Base-by-base conservation (phyloP, 2,113 vertebrate species). In the Gambusia holbrooki region DNA sequence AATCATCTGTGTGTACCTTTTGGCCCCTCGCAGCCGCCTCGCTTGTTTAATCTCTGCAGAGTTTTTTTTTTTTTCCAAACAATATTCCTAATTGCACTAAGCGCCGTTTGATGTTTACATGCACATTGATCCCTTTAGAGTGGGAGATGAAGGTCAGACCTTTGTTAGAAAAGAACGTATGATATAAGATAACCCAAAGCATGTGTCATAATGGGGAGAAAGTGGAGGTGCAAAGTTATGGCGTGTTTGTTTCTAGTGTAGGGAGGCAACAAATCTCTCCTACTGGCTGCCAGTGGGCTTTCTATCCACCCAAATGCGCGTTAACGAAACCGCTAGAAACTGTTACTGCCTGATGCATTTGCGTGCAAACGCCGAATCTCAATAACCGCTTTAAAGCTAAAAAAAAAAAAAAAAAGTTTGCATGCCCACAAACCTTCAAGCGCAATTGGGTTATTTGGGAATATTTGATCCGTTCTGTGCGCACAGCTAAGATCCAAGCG, bases 231-330 rank as follows among this genome's bases (percentile, higher is more conserved):
- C 77, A 84, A 79, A 84, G 66, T 73, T 80, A 80, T 73, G 84
- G 74, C 69, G 83, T 76, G 84, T 82, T 90, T 82, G 81, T 89
- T 87, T 86, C 81, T 86, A 61, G 32, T 77, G 84, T 88, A 89
- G 88, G 85, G 85, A 87, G 84, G 89, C 89, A 90, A 83, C 88
- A 90, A 89, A 87, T 89, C 86, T 89, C 69, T 77, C 71, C 89
- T 79, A 91, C 70, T 72, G 78, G 78, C 66, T 74, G 65, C 37
- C 71, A 74, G 76, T 79, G 80, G 48, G 28, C 28, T 75, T 74
- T 84, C 51, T 76, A 25, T 66, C 1, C 54, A 35, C 7, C 14
- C 45, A n/a, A n/a, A 25, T 58, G 22, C 25, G 17, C 3, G 22
- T 58, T 58, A 25, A n/a, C 25, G 25, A 58, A 54, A 7, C 17